These are phyloP conservation scores for Tokudaia tokunoshimensis DNA, from an alignment of 2,797 vertebrate genomes.

Conservation along the genomic window DNA sequence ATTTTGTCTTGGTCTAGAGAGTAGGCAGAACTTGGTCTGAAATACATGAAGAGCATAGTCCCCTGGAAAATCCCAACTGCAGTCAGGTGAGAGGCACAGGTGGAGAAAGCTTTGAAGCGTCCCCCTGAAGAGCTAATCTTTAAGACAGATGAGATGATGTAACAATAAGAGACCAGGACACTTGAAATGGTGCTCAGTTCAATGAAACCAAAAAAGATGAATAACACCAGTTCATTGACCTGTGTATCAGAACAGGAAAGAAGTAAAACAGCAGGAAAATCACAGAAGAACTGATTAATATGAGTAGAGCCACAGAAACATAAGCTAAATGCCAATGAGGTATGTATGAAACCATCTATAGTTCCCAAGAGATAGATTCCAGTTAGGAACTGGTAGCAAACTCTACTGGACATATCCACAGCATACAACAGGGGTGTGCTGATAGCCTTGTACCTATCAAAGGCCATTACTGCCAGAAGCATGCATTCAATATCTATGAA, in stretches of 20 bases:
- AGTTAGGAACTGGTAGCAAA: not conserved
- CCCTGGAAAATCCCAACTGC: conserved; percentile 54
- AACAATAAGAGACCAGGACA: not conserved
- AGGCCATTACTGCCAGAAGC: conserved; percentile 78
- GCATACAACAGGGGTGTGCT: not conserved
- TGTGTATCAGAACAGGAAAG: conserved; percentile 33
- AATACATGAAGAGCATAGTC: conserved; percentile 70
- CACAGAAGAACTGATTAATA: conserved; percentile 72
- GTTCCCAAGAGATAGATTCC: not conserved
- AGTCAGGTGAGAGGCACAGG: conserved; percentile 57
- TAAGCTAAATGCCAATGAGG: not conserved
- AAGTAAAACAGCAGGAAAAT: conserved; percentile 26
- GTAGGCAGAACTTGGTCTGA: conserved; percentile 28
- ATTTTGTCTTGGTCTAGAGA: conserved; percentile 23
- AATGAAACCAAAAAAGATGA: conserved; percentile 45
- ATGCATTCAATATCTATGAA: conserved; percentile 62
- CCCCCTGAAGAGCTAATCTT: conserved; percentile 52
- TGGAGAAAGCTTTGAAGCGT: conserved; percentile 66
- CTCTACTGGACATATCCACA: not conserved
- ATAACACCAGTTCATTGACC: not conserved
- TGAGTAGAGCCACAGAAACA: conserved; percentile 23
- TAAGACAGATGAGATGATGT: conserved; percentile 54
- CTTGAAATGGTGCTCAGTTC: not conserved
- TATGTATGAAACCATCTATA: not conserved
- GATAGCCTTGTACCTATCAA: conserved; percentile 59